Evolutionary conservation across 2,797 vertebrate species (phyloP).

Genomic region (Arnoldichthys spilopterus): DNA sequence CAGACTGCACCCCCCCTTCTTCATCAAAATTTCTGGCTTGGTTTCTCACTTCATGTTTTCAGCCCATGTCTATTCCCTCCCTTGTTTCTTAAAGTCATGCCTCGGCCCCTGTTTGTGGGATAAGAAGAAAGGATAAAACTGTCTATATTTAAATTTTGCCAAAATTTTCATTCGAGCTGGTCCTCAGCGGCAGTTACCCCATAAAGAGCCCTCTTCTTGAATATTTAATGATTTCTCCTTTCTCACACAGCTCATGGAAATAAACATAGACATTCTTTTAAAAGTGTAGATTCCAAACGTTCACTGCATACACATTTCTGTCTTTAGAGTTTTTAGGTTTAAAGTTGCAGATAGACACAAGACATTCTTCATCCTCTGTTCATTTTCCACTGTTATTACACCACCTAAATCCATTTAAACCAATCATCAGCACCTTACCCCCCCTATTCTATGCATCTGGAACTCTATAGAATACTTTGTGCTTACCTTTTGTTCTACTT

Average conservation of each 20-base stretch:
- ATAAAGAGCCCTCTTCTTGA: background rate
- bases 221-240: background rate
- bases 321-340: background rate
- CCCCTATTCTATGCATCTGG: no score
- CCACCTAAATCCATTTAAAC: no score
- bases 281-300: background rate
- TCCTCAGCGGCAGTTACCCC: background rate
- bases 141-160: no score
- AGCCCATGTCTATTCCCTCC: background rate
- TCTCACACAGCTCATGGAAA: background rate
- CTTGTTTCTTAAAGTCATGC: background rate
- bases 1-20: background rate
- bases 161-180: no score
- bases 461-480: no score
- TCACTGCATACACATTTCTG: background rate
- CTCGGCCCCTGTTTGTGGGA: background rate
- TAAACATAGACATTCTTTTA: background rate
- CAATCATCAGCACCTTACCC: no score
- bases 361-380: no score
- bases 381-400: no score
- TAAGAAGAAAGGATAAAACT: no score
- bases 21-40: conserved; percentile 2
- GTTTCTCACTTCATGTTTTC: background rate
- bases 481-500: no score
- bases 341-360: background rate